Base-by-base conservation (phyloP, 2,113 vertebrate species). In the Cyprinodon variegatus region DNA sequence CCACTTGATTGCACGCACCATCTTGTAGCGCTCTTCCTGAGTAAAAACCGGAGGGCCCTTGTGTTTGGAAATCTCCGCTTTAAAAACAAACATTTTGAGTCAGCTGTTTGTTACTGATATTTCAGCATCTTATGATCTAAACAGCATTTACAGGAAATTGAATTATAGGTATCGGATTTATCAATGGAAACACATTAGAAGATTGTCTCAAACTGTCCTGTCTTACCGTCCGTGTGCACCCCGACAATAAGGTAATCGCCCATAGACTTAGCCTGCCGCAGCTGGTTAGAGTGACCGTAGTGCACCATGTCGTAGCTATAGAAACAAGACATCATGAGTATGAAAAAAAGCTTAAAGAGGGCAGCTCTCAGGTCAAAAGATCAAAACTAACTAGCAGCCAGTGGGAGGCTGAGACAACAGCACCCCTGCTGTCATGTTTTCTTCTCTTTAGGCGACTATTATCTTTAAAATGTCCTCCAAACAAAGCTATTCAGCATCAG, bases 261-360 rank as follows among this genome's bases (percentile, higher is more conserved):
- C 97, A 99, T 98, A 75, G 93, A 96, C 84, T 97, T 96, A 0
- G 98, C 98, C 92, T 99, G 98, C 63, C 98, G 95, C 70, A 99
- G 95, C 92, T 99, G 97, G 93, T 99, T 99, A 0, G 98, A 98
- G 91, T 99, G 98, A 4, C 98, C 98, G 0, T 98, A 99, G 86
- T 99, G 98, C 20, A 99, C 98, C 98, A 99, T 99, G 93, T 99
- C 98, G 50, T 99, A 99, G 92, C 98, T 99, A 88, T 2, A 50
- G 71, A 83, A 45, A 77, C 20, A 50, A 36, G 41, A 20, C 1
- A 0, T 59, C 40, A 41, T 40, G 12, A 78, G 14, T 45, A 20
- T 45, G 11, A 10, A 46, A 61, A 62, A 65, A 70, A 77, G 11
- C 17, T 38, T 4, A 37, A 57, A 64, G 17, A 62, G n/a, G 61